Evolutionary conservation across 2,888 invertebrate genomes (phyloP).

Genomic region (Dryadula phaetusa): DNA sequence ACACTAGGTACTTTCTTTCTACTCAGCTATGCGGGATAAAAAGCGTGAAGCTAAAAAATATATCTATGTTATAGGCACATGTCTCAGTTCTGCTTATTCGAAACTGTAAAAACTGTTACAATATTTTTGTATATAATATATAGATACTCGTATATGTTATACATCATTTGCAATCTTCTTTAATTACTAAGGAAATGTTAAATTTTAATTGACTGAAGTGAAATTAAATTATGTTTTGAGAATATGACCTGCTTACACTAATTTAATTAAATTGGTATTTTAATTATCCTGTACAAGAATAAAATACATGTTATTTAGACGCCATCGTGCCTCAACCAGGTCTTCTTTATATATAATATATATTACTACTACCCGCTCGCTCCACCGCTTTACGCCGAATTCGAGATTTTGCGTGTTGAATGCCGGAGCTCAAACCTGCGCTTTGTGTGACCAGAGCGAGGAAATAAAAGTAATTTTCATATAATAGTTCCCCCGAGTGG

Average conservation of each 20-base stretch:
- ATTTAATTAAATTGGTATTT: background rate
- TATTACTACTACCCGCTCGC: too few relatives aligned
- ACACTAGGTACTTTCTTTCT: too few relatives aligned
- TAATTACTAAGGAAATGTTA: background rate
- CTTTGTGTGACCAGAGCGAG: too few relatives aligned
- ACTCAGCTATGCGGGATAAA: too few relatives aligned
- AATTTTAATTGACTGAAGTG: slow-evolving; percentile 16
- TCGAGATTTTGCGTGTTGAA: too few relatives aligned
- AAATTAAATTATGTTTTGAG: slow-evolving; percentile 7
- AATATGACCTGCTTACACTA: slow-evolving; percentile 1
- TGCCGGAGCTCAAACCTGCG: too few relatives aligned
- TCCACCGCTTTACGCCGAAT: too few relatives aligned
- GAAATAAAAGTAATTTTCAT: too few relatives aligned
- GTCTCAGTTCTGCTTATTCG: background rate
- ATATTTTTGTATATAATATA: background rate
- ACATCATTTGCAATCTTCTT: background rate
- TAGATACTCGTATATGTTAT: background rate
- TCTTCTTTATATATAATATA: background rate
- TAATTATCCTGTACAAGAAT: background rate
- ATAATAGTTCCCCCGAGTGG: too few relatives aligned
- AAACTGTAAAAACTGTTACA: background rate
- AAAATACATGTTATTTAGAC: background rate
- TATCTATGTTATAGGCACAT: background rate
- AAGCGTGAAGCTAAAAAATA: too few relatives aligned
- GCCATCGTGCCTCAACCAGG: background rate